Conservation (phyloP, 2,888 invertebrate genomes). For the Chymomyza caudatula region DNA sequence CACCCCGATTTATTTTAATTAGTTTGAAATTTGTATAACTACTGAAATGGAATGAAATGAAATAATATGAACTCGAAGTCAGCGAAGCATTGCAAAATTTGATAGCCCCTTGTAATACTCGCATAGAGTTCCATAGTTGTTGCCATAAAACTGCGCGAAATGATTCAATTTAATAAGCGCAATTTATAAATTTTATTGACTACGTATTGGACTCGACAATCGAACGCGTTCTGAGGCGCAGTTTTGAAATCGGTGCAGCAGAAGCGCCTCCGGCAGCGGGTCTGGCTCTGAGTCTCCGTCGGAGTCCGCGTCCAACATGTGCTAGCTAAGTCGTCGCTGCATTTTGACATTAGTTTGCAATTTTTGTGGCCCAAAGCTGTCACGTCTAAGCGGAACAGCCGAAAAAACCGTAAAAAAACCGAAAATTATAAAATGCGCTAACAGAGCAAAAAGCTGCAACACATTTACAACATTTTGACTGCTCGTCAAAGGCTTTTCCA, state of each 20-base stretch:
- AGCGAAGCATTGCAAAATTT: constrained; percentile 38
- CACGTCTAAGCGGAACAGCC: constrained; percentile 58
- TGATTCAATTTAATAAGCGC: constrained; percentile 57
- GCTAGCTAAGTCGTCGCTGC: constrained; percentile 30
- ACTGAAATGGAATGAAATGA: constrained; percentile 24
- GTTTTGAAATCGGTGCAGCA: constrained; percentile 58
- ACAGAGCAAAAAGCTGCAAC: constrained; percentile 41
- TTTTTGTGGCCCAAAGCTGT: constrained; percentile 73
- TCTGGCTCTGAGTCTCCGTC: constrained; percentile 24
- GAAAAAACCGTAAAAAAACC: constrained; percentile 22
- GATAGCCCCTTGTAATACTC: background rate
- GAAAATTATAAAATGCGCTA: constrained; percentile 17
- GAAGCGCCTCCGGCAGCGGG: constrained; percentile 50
- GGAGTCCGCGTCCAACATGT: background rate
- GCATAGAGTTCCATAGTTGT: too few species aligned
- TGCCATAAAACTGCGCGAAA: background rate
- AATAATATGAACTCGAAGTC: constrained; percentile 23
- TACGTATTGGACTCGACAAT: constrained; percentile 40
- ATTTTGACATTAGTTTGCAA: constrained; percentile 69
- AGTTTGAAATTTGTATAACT: constrained; percentile 53
- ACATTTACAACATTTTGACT: constrained; percentile 63
- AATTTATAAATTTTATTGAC: constrained; percentile 60
- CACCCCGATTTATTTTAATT: constrained; percentile 58
- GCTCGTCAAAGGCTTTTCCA: constrained; percentile 56
- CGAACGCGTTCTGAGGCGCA: constrained; percentile 44